These are phyloP conservation scores for Siderastrea radians DNA, from an alignment of 92 coral and sea anemone genomes.

Conservation along the genomic window DNA sequence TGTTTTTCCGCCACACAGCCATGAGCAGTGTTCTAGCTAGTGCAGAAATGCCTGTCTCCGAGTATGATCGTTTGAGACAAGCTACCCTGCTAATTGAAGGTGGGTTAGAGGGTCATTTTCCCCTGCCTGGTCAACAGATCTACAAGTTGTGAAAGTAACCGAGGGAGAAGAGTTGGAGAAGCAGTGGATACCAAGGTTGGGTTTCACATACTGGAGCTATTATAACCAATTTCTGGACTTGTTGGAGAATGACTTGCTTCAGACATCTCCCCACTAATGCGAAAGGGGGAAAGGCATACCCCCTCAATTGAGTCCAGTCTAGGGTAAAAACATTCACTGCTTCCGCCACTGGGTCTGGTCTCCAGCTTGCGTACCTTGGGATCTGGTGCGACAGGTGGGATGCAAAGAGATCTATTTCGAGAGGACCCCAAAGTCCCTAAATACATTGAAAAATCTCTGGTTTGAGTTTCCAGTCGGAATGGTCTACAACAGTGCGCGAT, in stretches of 20 bases:
- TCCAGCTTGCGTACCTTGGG: conserved; percentile 21
- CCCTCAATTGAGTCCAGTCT: conserved; percentile 23
- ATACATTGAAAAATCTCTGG: conserved; percentile 6
- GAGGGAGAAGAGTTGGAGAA: conserved; percentile 42
- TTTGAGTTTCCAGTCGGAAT: conserved; percentile 24
- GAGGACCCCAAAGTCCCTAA: conserved; percentile 20
- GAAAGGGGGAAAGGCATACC: conserved; percentile 68
- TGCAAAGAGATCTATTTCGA: conserved; percentile 23
- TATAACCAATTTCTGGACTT: conserved; percentile 46
- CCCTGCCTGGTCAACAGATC: conserved; percentile 42
- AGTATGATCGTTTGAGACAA: conserved; percentile 32
- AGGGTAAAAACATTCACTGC: conserved; percentile 43
- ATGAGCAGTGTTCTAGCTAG: conserved; percentile 47
- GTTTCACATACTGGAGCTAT: conserved; percentile 67
- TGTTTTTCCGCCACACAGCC: conserved; percentile 55
- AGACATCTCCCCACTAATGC: conserved; percentile 70
- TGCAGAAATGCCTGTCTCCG: conserved; percentile 33
- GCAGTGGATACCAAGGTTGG: conserved; percentile 53
- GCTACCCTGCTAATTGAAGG: conserved; percentile 57
- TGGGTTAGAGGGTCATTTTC: conserved; percentile 42
- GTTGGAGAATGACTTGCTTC: conserved; percentile 38
- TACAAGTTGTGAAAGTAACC: conserved; percentile 28
- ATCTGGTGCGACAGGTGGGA: conserved; percentile 29
- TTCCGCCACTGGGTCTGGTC: conserved; percentile 45
- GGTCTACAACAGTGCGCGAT: not conserved